Percentiles rank a stretch among this genome's conserved stretches.
These are phyloP conservation scores for Porites cylindrica DNA, from an alignment of 92 coral and sea anemone species.

Conservation along the genomic window DNA sequence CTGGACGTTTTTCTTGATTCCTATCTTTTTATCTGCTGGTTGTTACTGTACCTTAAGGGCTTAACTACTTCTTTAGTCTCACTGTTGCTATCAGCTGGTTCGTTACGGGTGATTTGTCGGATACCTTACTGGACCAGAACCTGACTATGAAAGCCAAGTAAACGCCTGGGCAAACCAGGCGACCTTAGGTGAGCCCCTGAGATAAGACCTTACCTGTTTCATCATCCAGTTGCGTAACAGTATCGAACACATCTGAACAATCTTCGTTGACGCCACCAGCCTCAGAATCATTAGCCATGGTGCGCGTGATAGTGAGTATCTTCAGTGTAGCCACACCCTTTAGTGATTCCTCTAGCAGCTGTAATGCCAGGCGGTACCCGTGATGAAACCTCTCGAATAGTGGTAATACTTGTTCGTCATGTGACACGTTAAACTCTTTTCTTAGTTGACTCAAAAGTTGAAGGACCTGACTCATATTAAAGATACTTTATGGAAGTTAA, in stretches of 20 bases:
- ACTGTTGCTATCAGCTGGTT: too few species aligned
- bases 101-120: too few species aligned
- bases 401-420: conserved; percentile 72
- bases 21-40: too few species aligned
- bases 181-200: too few species aligned
- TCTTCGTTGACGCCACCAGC: conserved; percentile 42
- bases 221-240: conserved; percentile 89
- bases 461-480: too few species aligned
- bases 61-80: too few species aligned
- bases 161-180: too few species aligned
- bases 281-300: conserved; percentile 34
- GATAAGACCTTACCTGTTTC: conserved; percentile 69
- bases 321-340: conserved; percentile 34
- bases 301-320: conserved; percentile 35
- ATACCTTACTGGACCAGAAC: too few species aligned
- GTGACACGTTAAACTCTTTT: conserved; percentile 74
- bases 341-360: conserved; percentile 70
- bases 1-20: too few species aligned
- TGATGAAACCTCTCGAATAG: conserved; percentile 82
- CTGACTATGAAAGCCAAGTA: too few species aligned
- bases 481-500: too few species aligned
- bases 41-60: too few species aligned
- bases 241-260: conserved; percentile 80
- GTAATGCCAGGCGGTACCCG: conserved; percentile 76
- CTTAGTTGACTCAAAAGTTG: conserved; percentile 65